Percentiles rank a stretch among this genome's conserved stretches.
phyloP scores from a whole-genome alignment of 2,113 vertebrate species.

The Xenopus borealis region DNA sequence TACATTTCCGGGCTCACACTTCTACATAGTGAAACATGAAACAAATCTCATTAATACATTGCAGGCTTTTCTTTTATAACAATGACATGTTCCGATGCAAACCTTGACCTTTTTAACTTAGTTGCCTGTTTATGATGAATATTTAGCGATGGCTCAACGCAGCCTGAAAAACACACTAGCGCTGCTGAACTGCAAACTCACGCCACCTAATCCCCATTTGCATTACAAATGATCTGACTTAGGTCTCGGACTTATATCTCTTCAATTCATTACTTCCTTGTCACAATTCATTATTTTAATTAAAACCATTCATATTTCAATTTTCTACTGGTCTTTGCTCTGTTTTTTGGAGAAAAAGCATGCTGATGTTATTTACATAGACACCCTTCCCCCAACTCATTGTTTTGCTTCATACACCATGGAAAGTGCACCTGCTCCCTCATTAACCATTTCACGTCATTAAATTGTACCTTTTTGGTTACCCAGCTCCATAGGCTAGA shows the following conservation, averaged over 20 bases:
- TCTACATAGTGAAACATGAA: no score
- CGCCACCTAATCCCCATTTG: conserved; percentile 5
- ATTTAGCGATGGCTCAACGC: not conserved
- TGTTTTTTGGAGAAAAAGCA: not conserved
- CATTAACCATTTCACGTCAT: conserved; percentile 16
- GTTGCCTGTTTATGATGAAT: not conserved
- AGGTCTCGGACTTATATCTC: not conserved
- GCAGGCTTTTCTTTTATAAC: no score
- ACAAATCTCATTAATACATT: no score
- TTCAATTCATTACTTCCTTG: not conserved
- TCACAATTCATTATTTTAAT: conserved; percentile 9
- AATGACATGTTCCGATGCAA: no score
- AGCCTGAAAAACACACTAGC: no score
- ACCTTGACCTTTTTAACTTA: no score
- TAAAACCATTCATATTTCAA: not conserved
- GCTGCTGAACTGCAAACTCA: not conserved
- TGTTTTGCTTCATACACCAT: not conserved
- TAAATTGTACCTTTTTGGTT: not conserved
- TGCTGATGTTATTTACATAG: not conserved
- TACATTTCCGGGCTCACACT: no score
- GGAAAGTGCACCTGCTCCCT: conserved; percentile 29
- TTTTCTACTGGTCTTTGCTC: not conserved
- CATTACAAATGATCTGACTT: not conserved
- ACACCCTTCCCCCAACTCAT: not conserved
- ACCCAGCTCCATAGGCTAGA: not conserved